A percentile compares a stretch with the other conserved stretches of the same genome.
Conservation (phyloP, 1,140 invertebrate species). For the Meloidogyne hapla region DNA sequence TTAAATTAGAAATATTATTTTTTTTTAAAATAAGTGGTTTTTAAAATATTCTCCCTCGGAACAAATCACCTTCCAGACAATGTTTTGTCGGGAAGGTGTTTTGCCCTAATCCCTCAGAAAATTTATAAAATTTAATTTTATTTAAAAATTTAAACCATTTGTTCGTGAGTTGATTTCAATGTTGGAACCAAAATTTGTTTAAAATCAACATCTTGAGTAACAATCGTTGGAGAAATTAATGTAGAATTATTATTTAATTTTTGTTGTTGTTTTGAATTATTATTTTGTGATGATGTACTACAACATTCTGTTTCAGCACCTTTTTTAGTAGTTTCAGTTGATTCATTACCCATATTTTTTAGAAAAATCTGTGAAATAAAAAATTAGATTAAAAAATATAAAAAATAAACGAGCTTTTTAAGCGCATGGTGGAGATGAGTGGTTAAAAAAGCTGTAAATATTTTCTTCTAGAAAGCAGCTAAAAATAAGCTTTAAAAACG, state of each 20-base stretch:
- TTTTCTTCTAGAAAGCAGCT: too few species aligned
- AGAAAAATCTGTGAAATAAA: too few species aligned
- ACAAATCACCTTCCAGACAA: too few species aligned
- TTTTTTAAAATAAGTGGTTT: constrained; percentile 32
- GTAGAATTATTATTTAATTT: neutral
- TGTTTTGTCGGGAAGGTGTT: too few species aligned
- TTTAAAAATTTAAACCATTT: constrained; percentile 57
- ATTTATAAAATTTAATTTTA: constrained; percentile 33
- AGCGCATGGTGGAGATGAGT: too few species aligned
- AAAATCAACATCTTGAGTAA: constrained; percentile 15
- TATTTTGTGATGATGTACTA: too few species aligned
- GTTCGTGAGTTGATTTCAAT: constrained; percentile 52
- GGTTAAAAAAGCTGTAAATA: too few species aligned
- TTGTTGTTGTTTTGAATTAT: neutral
- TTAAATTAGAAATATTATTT: constrained; percentile 22
- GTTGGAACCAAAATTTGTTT: constrained; percentile 27
- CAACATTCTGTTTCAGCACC: neutral
- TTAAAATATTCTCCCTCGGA: too few species aligned
- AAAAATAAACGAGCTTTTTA: too few species aligned
- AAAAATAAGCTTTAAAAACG: too few species aligned
- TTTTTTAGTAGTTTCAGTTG: neutral
- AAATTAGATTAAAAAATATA: neutral
- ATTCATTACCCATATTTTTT: neutral
- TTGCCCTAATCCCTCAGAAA: too few species aligned
- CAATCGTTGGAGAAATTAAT: neutral